Evolutionary conservation across 1,140 invertebrate genomes (phyloP), one percentile per base, ranked within the genome.

Genomic region (Camponotus vicinus): DNA sequence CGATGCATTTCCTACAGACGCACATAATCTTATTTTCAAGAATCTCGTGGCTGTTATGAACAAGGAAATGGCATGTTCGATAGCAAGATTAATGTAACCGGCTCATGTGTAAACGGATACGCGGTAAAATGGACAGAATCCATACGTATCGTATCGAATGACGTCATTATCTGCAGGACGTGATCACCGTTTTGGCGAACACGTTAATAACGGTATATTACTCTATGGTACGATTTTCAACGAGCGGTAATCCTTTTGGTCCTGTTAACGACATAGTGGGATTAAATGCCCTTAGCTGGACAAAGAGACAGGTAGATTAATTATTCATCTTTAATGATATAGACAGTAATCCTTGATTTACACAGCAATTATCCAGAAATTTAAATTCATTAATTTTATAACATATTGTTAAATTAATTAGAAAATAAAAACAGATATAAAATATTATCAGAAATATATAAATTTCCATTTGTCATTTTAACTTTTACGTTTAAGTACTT

Each of bases 81-180:
- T 78, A 40, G 40, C 77, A 27, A 37, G 45, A 52, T 80, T 83
- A 86, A 83, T 76, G 55, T 45, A 11, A 18, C 52, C 18, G 27
- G 45, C 66, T 59, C 61, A 32, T 63, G 42, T 82, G 76, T 71
- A 76, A 88, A 76, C 85, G 84, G 86, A 80, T 86, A 64, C 76
- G 69, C 52, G 76, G 75, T 67, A 73, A 88, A 88, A 88, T 86
- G 69, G 34, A 73, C 76, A 75, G 85, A 80, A 40, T 78, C 59
- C 59, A 76, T 69, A 66, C 55, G 57, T 85, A 77, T 77, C 45
- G 67, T 82, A 88, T 83, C 86, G 77, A 76, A 77, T 67, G 57
- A 77, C 78, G 32, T 86, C 42, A 88, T 88, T 87, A 83, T 57
- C 76, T 77, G 71, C 42, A 57, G 59, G 86, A 78, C n/a, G 49